Percentiles rank a stretch among this genome's conserved stretches.
Conservation (phyloP, 2,888 invertebrate genomes). For the Parnassius glacialis region DNA sequence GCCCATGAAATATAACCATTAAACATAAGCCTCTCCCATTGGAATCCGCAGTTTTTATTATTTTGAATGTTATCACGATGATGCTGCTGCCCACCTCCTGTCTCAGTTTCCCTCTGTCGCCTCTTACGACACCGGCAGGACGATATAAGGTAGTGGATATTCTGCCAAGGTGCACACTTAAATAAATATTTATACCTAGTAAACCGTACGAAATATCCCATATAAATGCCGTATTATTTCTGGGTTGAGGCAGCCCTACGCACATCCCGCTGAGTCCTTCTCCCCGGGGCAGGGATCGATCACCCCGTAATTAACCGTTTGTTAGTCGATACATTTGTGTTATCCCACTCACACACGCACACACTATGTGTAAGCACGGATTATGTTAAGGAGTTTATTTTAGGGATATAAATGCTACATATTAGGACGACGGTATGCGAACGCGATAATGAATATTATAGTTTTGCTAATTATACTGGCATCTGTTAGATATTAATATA, state of each 20-base stretch:
- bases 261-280: constrained; percentile 1
- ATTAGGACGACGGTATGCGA: background rate
- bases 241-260: constrained; percentile 2
- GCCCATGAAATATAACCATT: no score
- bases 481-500: background rate
- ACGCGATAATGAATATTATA: background rate
- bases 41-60: no score
- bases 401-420: background rate
- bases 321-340: constrained; percentile 55
- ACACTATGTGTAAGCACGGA: constrained; percentile 23
- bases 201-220: background rate
- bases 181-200: no score
- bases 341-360: constrained; percentile 30
- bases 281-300: constrained; percentile 56
- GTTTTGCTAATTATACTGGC: background rate
- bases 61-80: no score
- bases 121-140: no score
- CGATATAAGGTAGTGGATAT: no score
- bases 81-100: no score
- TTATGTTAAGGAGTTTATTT: constrained; percentile 16
- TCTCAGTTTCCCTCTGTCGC: no score
- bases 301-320: constrained; percentile 72
- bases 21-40: no score
- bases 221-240: no score
- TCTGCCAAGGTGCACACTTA: no score